Percentiles rank a stretch among this genome's conserved stretches.
phyloP scores from a whole-genome alignment of 2,888 invertebrate genomes.

The Sarcophaga rosellei region DNA sequence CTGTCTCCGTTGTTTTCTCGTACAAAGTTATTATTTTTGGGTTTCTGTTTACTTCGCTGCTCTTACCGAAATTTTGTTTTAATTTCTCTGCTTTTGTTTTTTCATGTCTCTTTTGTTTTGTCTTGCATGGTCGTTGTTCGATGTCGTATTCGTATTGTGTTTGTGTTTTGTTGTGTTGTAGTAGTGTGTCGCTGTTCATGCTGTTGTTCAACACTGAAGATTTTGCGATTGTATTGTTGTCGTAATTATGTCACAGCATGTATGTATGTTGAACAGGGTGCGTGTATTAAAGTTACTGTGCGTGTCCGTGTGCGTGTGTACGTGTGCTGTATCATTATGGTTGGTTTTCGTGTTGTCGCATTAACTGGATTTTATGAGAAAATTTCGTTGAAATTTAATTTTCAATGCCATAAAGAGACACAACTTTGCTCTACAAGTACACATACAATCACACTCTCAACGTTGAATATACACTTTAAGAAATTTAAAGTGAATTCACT shows the following conservation, averaged over 20 bases:
- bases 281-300: not conserved
- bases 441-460: not conserved
- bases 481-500: too few species aligned
- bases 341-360: constrained; percentile 60
- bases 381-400: constrained; percentile 62
- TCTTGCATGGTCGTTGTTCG: too few species aligned
- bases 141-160: too few species aligned
- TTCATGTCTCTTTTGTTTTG: too few species aligned
- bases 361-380: constrained; percentile 62
- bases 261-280: not conserved
- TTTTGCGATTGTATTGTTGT: constrained; percentile 36
- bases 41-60: too few species aligned
- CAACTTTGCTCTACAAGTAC: not conserved
- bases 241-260: constrained; percentile 35
- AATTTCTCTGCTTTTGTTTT: too few species aligned
- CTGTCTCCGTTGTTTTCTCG: too few species aligned
- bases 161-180: too few species aligned
- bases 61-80: too few species aligned
- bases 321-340: constrained; percentile 23
- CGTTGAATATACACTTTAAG: too few species aligned
- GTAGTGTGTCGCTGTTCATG: not conserved
- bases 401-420: constrained; percentile 48
- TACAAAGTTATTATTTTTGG: too few species aligned
- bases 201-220: constrained; percentile 42
- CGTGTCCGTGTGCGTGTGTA: not conserved